These are phyloP conservation scores for Diorhabda elongata DNA, from an alignment of 1,140 invertebrate species.

Conservation along the genomic window DNA sequence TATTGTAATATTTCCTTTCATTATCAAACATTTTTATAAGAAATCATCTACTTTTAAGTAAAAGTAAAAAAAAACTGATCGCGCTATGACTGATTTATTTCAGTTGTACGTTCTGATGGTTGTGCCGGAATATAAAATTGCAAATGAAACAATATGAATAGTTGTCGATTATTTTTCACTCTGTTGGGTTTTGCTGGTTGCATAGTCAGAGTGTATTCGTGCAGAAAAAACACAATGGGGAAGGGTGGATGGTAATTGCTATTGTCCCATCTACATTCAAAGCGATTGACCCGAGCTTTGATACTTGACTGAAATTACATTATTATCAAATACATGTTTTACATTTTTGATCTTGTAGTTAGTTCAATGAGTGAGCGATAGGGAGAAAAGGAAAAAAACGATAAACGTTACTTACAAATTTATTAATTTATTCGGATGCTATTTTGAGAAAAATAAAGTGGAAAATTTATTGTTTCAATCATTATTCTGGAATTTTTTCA, in stretches of 20 bases:
- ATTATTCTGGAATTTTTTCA: too few relatives aligned
- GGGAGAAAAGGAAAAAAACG: not conserved
- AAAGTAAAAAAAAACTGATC: not conserved
- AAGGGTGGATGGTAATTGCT: constrained; percentile 36
- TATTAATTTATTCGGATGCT: too few relatives aligned
- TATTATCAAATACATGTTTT: constrained; percentile 10
- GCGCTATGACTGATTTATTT: not conserved
- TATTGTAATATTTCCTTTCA: too few relatives aligned
- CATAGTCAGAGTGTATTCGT: constrained; percentile 27
- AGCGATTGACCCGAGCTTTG: constrained; percentile 32
- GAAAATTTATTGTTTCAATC: too few relatives aligned
- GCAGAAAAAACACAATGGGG: constrained; percentile 37
- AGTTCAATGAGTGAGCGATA: not conserved
- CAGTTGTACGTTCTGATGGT: not conserved
- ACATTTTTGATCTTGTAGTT: not conserved
- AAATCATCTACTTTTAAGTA: too few relatives aligned
- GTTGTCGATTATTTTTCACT: constrained; percentile 37
- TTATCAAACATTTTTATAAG: too few relatives aligned
- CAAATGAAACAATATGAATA: constrained; percentile 26
- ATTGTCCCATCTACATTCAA: constrained; percentile 35
- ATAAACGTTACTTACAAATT: too few relatives aligned
- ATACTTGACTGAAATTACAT: constrained; percentile 24
- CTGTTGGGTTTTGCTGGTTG: constrained; percentile 29
- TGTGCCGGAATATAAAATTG: constrained; percentile 3
- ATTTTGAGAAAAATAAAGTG: too few relatives aligned